A percentile compares a stretch with the other conserved stretches of the same genome.
Conservation (phyloP, 2,888 invertebrate species). For the Perizoma flavofasciatum region DNA sequence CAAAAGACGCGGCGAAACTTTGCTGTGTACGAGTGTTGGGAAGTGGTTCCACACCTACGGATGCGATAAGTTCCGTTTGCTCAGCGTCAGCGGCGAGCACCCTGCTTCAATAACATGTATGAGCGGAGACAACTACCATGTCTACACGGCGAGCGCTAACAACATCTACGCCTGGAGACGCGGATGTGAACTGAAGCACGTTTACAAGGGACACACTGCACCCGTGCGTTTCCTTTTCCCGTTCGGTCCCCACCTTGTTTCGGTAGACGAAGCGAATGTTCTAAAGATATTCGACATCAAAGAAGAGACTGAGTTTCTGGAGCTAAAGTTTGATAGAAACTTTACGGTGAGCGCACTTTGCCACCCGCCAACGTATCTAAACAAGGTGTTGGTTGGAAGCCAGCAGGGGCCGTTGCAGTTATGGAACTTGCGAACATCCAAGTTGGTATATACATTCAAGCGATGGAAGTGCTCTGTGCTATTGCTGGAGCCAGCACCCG, state of each 20-base stretch:
- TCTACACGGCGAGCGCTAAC: conserved; percentile 91
- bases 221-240: conserved; percentile 91
- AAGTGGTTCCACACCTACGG: conserved; percentile 97
- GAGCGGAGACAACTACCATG: conserved; percentile 88
- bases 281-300: conserved; percentile 94
- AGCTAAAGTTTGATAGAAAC: conserved; percentile 86
- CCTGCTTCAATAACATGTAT: conserved; percentile 91
- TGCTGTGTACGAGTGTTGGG: conserved; percentile 95
- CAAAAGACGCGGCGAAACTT: conserved; percentile 91
- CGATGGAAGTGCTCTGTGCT: conserved; percentile 89
- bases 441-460: conserved; percentile 89
- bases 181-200: conserved; percentile 92
- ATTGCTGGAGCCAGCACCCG: conserved; percentile 94
- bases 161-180: conserved; percentile 94
- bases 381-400: conserved; percentile 96
- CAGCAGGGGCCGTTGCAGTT: conserved; percentile 92
- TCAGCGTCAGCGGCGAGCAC: conserved; percentile 93
- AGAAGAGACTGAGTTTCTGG: conserved; percentile 87
- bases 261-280: conserved; percentile 90
- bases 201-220: conserved; percentile 89
- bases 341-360: conserved; percentile 92
- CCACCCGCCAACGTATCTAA: conserved; percentile 97
- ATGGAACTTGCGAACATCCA: conserved; percentile 93
- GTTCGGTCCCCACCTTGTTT: conserved; percentile 93
- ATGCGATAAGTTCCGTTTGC: conserved; percentile 89